Percentiles rank a stretch among this genome's conserved stretches.
Conservation (phyloP, 2,797 vertebrate genomes). For the Diplodus sargus region DNA sequence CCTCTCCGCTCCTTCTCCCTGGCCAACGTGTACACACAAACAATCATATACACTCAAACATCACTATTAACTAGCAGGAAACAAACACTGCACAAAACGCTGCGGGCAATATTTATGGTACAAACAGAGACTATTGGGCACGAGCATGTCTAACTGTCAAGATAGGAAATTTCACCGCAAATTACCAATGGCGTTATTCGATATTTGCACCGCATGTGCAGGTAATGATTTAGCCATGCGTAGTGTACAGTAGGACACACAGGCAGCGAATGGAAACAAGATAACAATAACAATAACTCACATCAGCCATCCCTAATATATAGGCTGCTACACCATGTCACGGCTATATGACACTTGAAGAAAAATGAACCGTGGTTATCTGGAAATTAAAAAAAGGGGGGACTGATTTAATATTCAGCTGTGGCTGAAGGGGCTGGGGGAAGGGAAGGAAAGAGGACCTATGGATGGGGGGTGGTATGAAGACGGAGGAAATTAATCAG, state of each 20-base stretch:
- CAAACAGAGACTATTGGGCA: conserved; percentile 30
- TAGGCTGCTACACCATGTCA: conserved; percentile 66
- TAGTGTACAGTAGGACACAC: conserved; percentile 61
- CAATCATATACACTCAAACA: conserved; percentile 33
- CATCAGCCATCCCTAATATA: conserved; percentile 64
- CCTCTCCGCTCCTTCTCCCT: conserved; percentile 14
- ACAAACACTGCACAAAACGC: conserved; percentile 41
- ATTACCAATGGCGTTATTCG: conserved; percentile 52
- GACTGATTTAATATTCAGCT: conserved; percentile 83
- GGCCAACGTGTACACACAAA: conserved; percentile 32
- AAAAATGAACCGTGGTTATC: conserved; percentile 83
- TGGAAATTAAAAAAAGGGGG: conserved; percentile 81
- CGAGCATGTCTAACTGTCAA: conserved; percentile 35
- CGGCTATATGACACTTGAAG: conserved; percentile 66
- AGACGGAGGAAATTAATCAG: conserved; percentile 80
- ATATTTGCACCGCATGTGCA: conserved; percentile 52
- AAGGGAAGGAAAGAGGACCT: conserved; percentile 56
- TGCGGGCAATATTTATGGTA: conserved; percentile 36
- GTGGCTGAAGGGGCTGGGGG: conserved; percentile 71
- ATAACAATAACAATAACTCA: conserved; percentile 76
- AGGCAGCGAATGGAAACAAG: conserved; percentile 70
- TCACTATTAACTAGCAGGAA: conserved; percentile 45
- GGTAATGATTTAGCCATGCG: conserved; percentile 70
- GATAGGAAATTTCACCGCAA: conserved; percentile 48
- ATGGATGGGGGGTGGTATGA: conserved; percentile 53